phyloP scores from a whole-genome alignment of 2,888 invertebrate species.

The Pyrrhia umbra region DNA sequence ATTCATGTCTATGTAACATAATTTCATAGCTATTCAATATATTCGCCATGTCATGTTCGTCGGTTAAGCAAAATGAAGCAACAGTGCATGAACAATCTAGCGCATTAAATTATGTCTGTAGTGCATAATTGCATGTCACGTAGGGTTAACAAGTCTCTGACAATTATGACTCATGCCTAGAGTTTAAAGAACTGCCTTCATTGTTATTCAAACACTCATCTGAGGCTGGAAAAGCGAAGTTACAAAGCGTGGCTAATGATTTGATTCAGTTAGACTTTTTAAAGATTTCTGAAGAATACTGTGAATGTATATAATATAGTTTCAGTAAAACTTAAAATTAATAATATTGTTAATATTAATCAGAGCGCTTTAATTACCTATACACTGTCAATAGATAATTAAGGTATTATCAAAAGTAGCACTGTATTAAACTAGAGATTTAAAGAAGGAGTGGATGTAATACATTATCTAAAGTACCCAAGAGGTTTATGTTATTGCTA shows the following conservation, averaged over 20 bases:
- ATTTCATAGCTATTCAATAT: background rate
- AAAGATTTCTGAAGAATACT: background rate
- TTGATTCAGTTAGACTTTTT: constrained; percentile 3
- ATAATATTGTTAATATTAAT: background rate
- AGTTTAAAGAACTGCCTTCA: constrained; percentile 6
- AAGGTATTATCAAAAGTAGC: background rate
- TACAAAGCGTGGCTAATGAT: background rate
- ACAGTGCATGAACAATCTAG: constrained; percentile 20
- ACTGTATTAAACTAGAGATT: background rate
- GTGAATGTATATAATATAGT: background rate
- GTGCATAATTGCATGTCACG: constrained; percentile 27
- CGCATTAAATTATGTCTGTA: constrained; percentile 28
- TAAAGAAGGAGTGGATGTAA: background rate
- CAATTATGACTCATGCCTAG: constrained; percentile 3
- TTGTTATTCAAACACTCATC: constrained; percentile 22
- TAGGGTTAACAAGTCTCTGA: constrained; percentile 32
- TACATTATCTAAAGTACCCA: background rate
- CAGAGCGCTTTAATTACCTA: too few species aligned
- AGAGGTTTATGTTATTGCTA: background rate
- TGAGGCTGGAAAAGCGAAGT: background rate
- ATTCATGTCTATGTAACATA: background rate
- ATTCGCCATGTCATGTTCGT: background rate
- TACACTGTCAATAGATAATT: background rate
- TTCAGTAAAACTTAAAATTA: background rate
- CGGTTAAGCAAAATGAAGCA: constrained; percentile 10